Percentiles rank a stretch among this genome's conserved stretches.
Conservation (phyloP, 2,888 invertebrate genomes). For the Helobdella robusta region DNA sequence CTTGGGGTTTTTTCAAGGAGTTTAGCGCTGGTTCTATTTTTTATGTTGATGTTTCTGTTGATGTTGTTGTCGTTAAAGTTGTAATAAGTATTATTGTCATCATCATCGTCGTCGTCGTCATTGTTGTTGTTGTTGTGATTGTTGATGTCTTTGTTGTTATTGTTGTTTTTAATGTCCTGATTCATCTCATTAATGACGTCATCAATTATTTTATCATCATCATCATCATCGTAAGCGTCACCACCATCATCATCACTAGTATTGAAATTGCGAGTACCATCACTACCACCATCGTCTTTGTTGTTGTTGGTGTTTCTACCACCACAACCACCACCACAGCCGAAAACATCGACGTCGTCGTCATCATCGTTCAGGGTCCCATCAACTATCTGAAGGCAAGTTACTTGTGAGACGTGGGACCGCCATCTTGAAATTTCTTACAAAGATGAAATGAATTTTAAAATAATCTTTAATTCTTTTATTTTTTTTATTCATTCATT, state of each 20-base stretch:
- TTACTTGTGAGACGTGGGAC: background rate
- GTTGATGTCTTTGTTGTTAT: background rate
- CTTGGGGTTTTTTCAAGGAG: too few relatives aligned
- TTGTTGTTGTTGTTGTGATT: background rate
- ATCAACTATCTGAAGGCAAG: background rate
- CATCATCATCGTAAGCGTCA: too few relatives aligned
- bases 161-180: background rate
- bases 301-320: too few relatives aligned
- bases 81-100: background rate
- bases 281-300: too few relatives aligned
- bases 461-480: too few relatives aligned
- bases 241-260: too few relatives aligned
- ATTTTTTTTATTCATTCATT: too few relatives aligned
- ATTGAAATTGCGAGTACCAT: too few relatives aligned
- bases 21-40: background rate
- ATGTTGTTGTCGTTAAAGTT: background rate
- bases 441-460: too few relatives aligned
- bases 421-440: slow-evolving; percentile 9
- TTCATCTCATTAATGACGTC: background rate
- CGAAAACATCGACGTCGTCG: too few relatives aligned
- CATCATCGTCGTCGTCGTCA: background rate
- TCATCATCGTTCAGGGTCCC: too few relatives aligned
- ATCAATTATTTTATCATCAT: background rate
- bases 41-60: background rate
- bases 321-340: too few relatives aligned